Percentiles rank a stretch among this genome's conserved stretches.
Conservation (phyloP, 2,888 invertebrate genomes). For the Nudaria mundana region DNA sequence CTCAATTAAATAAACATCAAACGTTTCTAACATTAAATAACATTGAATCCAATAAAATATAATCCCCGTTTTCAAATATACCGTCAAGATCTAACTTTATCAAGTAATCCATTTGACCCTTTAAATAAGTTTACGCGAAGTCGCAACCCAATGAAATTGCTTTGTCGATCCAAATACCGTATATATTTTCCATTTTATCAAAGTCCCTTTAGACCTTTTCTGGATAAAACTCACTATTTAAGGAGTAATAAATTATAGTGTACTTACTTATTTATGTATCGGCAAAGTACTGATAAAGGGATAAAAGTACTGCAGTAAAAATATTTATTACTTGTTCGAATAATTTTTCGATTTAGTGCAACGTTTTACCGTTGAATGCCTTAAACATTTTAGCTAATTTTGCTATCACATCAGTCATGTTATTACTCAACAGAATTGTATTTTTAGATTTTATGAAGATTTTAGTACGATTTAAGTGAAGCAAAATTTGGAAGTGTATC, state of each 20-base stretch:
- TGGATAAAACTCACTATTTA: slow-evolving; percentile 21
- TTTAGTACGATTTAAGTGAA: too few relatives aligned
- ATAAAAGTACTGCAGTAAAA: too few relatives aligned
- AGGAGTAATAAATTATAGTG: slow-evolving; percentile 28
- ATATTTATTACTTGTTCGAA: too few relatives aligned
- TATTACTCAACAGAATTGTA: too few relatives aligned
- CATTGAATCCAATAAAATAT: not conserved
- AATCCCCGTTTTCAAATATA: not conserved
- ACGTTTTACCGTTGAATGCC: too few relatives aligned
- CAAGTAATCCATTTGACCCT: slow-evolving; percentile 33
- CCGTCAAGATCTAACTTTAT: slow-evolving; percentile 20
- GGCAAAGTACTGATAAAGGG: not conserved
- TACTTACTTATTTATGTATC: slow-evolving; percentile 18
- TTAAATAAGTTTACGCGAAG: slow-evolving; percentile 34
- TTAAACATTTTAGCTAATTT: too few relatives aligned
- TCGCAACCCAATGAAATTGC: slow-evolving; percentile 25
- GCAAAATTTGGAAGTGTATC: too few relatives aligned
- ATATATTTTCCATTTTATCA: slow-evolving; percentile 30
- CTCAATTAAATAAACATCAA: not conserved
- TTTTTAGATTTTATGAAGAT: too few relatives aligned
- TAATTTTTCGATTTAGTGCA: too few relatives aligned
- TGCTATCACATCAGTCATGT: too few relatives aligned
- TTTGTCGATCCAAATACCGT: slow-evolving; percentile 31
- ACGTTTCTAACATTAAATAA: not conserved
- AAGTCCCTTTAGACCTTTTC: slow-evolving; percentile 23